A percentile compares a stretch with the other conserved stretches of the same genome.
Conservation (phyloP, 2,797 vertebrate species). For the Peromyscus melanophrys region DNA sequence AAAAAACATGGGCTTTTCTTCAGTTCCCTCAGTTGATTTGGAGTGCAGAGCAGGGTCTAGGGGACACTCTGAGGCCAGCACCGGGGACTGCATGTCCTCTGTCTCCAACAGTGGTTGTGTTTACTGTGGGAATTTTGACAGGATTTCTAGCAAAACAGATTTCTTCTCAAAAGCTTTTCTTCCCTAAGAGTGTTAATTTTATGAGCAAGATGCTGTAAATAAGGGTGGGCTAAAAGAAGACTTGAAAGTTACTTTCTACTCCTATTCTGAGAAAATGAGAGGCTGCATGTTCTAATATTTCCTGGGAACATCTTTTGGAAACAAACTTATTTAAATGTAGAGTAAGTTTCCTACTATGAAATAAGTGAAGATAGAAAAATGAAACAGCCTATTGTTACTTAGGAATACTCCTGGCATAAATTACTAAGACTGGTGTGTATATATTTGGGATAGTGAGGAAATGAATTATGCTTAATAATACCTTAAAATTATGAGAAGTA, state of each 20-base stretch:
- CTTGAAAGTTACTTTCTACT: constrained; percentile 71
- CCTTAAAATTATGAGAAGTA: constrained; percentile 69
- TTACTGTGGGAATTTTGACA: constrained; percentile 66
- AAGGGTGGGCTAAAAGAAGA: constrained; percentile 37
- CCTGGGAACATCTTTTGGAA: constrained; percentile 52
- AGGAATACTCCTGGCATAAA: constrained; percentile 47
- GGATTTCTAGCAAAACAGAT: constrained; percentile 42
- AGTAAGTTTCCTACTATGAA: constrained; percentile 61
- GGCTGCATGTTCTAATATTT: constrained; percentile 52
- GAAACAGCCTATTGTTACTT: constrained; percentile 56
- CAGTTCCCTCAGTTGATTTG: background rate
- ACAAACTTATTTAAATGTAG: constrained; percentile 73
- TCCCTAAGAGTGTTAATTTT: constrained; percentile 52
- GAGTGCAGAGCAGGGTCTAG: background rate
- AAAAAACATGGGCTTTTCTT: constrained; percentile 32
- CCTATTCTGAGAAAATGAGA: constrained; percentile 57
- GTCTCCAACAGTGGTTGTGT: constrained; percentile 5
- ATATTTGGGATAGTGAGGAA: constrained; percentile 46
- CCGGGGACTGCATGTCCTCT: background rate
- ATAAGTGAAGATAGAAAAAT: constrained; percentile 52
- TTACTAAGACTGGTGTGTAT: constrained; percentile 58
- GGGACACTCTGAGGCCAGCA: background rate
- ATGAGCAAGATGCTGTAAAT: background rate
- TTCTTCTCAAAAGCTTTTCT: constrained; percentile 42
- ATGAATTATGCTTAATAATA: constrained; percentile 63